phyloP scores from a whole-genome alignment of 2,113 vertebrate species.

The Ellobius talpinus region DNA sequence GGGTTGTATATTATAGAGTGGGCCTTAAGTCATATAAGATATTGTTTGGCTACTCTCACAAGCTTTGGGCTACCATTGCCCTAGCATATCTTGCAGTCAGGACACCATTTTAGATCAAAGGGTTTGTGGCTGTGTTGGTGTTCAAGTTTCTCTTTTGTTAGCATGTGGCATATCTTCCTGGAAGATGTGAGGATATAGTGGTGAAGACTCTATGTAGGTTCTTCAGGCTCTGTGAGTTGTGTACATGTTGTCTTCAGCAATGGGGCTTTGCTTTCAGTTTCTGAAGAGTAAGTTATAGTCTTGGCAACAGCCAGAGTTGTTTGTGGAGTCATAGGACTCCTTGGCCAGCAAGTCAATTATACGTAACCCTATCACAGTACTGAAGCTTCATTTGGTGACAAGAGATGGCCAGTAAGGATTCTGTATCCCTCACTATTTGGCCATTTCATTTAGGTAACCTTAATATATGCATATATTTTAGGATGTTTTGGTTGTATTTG shows the following conservation, averaged over 20 bases:
- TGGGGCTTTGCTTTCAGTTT: too few species aligned
- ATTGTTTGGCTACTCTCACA: too few species aligned
- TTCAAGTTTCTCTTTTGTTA: too few species aligned
- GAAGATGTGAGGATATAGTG: too few species aligned
- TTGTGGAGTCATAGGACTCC: background rate
- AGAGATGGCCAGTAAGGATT: background rate
- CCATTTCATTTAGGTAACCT: background rate
- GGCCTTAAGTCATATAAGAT: too few species aligned
- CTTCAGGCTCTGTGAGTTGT: too few species aligned
- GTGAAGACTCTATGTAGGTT: too few species aligned
- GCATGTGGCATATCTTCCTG: too few species aligned
- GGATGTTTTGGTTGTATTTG: background rate
- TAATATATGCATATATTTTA: background rate
- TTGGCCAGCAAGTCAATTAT: background rate
- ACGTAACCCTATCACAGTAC: background rate
- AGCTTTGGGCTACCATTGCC: too few species aligned
- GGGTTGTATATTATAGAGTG: too few species aligned
- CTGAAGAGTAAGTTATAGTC: background rate
- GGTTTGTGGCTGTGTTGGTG: background rate
- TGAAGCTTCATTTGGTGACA: background rate
- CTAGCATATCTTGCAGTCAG: too few species aligned
- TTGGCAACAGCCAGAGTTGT: background rate
- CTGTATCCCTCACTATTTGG: background rate
- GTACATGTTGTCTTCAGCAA: too few species aligned
- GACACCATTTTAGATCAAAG: background rate